A percentile compares a stretch with the other conserved stretches of the same genome.
Conservation (phyloP, 2,113 vertebrate species). For the Microtus richardsoni region DNA sequence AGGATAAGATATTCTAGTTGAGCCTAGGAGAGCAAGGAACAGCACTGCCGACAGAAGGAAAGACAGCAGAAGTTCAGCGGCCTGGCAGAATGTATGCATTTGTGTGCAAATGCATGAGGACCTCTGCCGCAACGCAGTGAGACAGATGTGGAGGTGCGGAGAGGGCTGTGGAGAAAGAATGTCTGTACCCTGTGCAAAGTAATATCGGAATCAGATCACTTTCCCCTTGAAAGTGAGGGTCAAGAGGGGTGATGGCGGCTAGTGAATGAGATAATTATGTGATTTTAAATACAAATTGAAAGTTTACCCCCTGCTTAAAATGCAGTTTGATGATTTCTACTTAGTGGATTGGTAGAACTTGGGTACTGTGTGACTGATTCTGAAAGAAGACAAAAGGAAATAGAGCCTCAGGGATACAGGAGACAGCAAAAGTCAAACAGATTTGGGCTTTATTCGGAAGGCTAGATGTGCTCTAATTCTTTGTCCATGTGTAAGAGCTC, state of each 20-base stretch:
- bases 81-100: fast-evolving
- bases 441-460: not conserved
- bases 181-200: too few relatives aligned
- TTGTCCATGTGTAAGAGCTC: not conserved
- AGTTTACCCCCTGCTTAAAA: not conserved
- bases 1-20: not conserved
- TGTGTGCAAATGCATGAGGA: not conserved
- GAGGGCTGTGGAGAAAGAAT: fast-evolving
- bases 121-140: fast-evolving
- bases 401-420: not conserved
- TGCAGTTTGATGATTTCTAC: not conserved
- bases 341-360: not conserved
- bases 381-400: not conserved
- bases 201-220: not conserved
- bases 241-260: fast-evolving
- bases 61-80: not conserved
- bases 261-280: not conserved
- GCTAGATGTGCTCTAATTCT: not conserved
- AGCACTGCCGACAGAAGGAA: not conserved
- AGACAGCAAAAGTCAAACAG: not conserved
- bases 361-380: too few relatives aligned
- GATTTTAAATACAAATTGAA: not conserved
- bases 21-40: not conserved
- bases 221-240: not conserved
- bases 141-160: fast-evolving